Percentiles rank a stretch among this genome's conserved stretches.
Conservation (phyloP, 2,888 invertebrate genomes). For the Stramonita haemastoma region DNA sequence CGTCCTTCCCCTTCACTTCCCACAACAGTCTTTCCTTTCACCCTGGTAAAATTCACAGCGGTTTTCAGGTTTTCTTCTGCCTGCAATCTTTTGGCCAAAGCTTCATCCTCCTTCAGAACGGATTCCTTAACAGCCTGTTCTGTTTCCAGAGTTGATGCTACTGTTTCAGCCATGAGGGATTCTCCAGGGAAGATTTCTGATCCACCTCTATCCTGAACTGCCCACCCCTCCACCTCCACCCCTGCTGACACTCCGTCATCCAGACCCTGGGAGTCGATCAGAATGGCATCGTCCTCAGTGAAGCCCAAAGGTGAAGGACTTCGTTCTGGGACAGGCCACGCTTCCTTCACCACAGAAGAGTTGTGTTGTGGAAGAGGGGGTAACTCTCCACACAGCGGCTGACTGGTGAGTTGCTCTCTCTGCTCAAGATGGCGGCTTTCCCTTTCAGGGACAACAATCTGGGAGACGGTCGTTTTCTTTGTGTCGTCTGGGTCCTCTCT, state of each 20-base stretch:
- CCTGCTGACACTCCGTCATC: not conserved
- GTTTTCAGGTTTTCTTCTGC: not conserved
- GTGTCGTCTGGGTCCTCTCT: not conserved
- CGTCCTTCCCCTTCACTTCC: not conserved
- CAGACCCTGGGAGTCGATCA: conserved; percentile 12
- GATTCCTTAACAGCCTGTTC: not conserved
- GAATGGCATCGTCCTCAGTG: conserved; percentile 1
- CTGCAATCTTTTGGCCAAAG: not conserved
- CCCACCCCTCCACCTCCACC: not conserved
- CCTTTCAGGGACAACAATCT: not conserved
- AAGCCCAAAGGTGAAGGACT: not conserved
- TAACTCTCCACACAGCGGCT: not conserved
- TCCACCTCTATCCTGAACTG: not conserved
- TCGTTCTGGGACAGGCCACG: not conserved
- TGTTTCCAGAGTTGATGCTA: not conserved
- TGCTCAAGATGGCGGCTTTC: not conserved
- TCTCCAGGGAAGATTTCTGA: not conserved
- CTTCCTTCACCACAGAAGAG: not conserved
- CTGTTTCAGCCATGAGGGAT: not conserved
- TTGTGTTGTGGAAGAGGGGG: not conserved
- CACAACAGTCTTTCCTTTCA: not conserved
- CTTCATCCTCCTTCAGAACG: not conserved
- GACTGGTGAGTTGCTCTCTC: not conserved
- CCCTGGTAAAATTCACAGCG: not conserved
- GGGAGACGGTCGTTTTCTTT: not conserved